Base-by-base conservation (phyloP, 2,888 invertebrate species). In the Xestoiulus laeticollis region DNA sequence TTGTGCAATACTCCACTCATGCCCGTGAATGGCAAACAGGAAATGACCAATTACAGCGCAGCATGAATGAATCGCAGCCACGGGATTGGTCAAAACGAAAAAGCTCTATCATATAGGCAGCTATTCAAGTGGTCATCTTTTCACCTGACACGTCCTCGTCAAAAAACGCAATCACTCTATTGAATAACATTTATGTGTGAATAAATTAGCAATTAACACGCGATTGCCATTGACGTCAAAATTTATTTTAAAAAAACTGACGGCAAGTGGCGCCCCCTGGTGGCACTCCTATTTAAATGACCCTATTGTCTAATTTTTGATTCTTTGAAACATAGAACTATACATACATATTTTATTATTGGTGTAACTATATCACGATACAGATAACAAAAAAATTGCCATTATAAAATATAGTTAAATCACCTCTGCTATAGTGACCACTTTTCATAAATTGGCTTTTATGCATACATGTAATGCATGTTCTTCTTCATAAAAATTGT, bases 1-100 rank as follows among this genome's bases (percentile, higher is more conserved):
- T 87, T 87, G 87, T 87, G 87, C 87, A 87, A 85, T 85, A 85
- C 26, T 85, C 85, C 85, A 87, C 78, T 86, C 86, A 87, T 78
- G 84, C 30, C 44, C 84, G 43, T 84, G 82, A 87, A 87, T 87
- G 82, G 87, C 33, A 83, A 48, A 87, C 87, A 87, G 87, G 87
- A 87, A 87, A 87, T 85, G 53, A 33, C 87, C 87, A 87, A 87
- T 87, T 87, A 87, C 87, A 87, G 85, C 10, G 44, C 38, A 14
- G 85, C 85, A 33, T 33, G 85, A 85, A 43, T 85, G 85, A 85
- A 85, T 44, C 44, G 43, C 43, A 43, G 38, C 38, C 2, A 2
- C 26, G 8, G n/a, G 85, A 85, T 85, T 85, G 85, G 85, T 85
- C 38, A 26, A 12, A 43, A 8, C 26, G 14, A 43, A 38, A 85